Base-by-base conservation (phyloP, 2,888 invertebrate species). In the Oscheius sp. region DNA sequence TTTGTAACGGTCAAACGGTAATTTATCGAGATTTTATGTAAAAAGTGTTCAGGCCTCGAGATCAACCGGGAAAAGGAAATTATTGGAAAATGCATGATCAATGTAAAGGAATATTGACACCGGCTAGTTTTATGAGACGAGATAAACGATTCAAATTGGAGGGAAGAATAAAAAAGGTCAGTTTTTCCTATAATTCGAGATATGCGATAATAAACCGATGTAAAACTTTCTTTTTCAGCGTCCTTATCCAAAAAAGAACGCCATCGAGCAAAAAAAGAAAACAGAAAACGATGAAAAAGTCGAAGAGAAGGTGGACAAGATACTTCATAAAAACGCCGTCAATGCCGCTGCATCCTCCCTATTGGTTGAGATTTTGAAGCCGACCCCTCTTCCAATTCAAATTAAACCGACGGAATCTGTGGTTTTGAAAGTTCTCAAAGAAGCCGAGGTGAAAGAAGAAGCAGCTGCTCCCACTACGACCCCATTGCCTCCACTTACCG, bases 1-100 rank as follows among this genome's bases (percentile, higher is more conserved):
- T 61, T 61, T 18, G 61, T 61, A 18, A 43, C 21, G 18, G 61
- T 61, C 43, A 61, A 61, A 21, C 35, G 61, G 61, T 61, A 21
- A n/a, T 5, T 13, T n/a, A 18, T 35, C 35, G 3, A 27, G 23
- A 1, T 58, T 58, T 1, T n/a, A n/a, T 18, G 16, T 5, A 23
- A 13, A 6, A 21, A 18, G 45, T 12, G 12, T 61, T 41, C 25
- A 61, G 61, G n/a, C 41, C 41, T 21, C 16, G 41, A n/a, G 43
- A 21, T 18, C 41, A 45, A 2, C 61, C 61, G 18, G 61, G 61
- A 21, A 61, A 61, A 43, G 61, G 61, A 61, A 41, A 61, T 45
- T 23, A 41, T n/a, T 61, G 61, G 61, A 41, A 43, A 6, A 43
- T 61, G 43, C 61, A 61, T 18, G 61, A 61, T 13, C 41, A 61